Percentiles rank a stretch among this genome's conserved stretches.
phyloP scores from a whole-genome alignment of 2,797 vertebrate genomes.

The Vireo griseus region DNA sequence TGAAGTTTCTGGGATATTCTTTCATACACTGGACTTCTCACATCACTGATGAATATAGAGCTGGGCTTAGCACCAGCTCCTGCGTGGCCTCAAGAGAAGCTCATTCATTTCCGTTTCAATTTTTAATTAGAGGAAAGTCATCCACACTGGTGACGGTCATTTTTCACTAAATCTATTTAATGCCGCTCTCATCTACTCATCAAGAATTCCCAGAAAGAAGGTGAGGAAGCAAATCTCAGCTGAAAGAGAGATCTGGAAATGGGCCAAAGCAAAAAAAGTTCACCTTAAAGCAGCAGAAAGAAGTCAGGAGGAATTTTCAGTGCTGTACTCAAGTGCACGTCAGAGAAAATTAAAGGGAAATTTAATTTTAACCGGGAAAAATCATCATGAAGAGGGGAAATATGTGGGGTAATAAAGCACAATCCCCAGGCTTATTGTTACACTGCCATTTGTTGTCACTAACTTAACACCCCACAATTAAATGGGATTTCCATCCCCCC shows the following conservation, averaged over 20 bases:
- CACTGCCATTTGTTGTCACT: background rate
- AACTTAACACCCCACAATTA: background rate
- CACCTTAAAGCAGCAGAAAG: background rate
- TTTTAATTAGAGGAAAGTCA: slow-evolving; percentile 54
- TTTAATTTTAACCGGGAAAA: background rate
- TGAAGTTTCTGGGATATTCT: background rate
- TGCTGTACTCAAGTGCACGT: fast-evolving
- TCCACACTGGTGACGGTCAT: background rate
- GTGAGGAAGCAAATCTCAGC: background rate
- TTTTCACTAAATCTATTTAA: slow-evolving; percentile 37
- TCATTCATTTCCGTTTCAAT: slow-evolving; percentile 27
- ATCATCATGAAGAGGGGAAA: background rate
- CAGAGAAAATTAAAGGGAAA: background rate
- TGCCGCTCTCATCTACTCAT: background rate
- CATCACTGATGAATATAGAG: background rate
- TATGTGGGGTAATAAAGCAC: background rate
- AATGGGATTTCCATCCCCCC: background rate
- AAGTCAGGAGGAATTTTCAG: background rate
- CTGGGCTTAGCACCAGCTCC: background rate
- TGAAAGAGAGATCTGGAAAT: background rate
- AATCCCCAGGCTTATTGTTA: background rate
- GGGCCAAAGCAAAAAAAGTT: background rate
- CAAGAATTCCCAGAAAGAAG: background rate
- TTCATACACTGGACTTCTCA: background rate
- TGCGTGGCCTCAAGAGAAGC: background rate